These are phyloP conservation scores for Cryptoprocta ferox DNA, from an alignment of 2,797 vertebrate species.

Conservation along the genomic window DNA sequence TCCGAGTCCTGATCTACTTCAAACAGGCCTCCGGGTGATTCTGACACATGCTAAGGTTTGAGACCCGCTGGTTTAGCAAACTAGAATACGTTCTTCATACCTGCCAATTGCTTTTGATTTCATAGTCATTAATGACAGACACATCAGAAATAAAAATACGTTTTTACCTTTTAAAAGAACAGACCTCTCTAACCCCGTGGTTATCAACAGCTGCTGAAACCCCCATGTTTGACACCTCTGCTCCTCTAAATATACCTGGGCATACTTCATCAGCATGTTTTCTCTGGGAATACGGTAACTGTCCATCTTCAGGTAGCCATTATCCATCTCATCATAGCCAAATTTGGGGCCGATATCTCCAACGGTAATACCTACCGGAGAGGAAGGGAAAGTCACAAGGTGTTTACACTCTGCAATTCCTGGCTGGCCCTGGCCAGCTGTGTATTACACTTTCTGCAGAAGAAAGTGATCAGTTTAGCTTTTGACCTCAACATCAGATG, in stretches of 20 bases:
- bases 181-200: background rate
- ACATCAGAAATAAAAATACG: background rate
- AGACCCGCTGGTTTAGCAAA: background rate
- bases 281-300: conserved; percentile 95
- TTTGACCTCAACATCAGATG: background rate
- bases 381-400: background rate
- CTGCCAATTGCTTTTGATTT: background rate
- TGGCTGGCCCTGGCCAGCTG: background rate
- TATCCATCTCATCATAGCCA: conserved; percentile 97
- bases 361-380: conserved; percentile 90
- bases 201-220: background rate
- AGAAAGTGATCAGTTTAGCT: background rate
- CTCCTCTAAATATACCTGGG: conserved; percentile 89
- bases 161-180: background rate
- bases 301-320: conserved; percentile 97
- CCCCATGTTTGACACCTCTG: fast-evolving
- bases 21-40: background rate
- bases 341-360: conserved; percentile 99
- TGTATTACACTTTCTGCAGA: background rate
- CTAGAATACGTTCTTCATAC: background rate
- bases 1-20: background rate
- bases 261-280: conserved; percentile 99
- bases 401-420: background rate
- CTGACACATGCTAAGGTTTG: background rate
- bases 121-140: background rate